Conservation (phyloP, 1,140 invertebrate species). For the Drosophila pseudoobscura region DNA sequence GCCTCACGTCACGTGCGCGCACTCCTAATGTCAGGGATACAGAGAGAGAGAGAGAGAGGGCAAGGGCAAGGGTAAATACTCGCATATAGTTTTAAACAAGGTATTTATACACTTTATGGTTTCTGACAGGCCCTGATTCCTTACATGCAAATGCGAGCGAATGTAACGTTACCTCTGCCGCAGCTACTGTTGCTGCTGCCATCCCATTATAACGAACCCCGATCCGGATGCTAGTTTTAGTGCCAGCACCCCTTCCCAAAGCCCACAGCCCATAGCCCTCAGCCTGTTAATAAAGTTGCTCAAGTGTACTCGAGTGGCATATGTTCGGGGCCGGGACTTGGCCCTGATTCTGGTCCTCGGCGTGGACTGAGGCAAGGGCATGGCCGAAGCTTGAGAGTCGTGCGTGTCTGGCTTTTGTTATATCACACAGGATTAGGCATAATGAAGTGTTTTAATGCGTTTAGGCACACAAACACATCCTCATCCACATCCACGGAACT, state of each 20-base stretch:
- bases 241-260: constrained; percentile 32
- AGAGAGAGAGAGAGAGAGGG: constrained; percentile 15
- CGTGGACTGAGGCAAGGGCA: constrained; percentile 8
- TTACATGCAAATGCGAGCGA: constrained; percentile 58
- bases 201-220: constrained; percentile 63
- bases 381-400: constrained; percentile 40
- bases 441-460: constrained; percentile 82
- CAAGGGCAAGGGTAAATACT: constrained; percentile 30
- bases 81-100: constrained; percentile 56
- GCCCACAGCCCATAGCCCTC: constrained; percentile 7
- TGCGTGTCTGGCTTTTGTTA: constrained; percentile 74
- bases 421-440: constrained; percentile 75
- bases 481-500: constrained; percentile 32
- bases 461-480: constrained; percentile 66
- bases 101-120: constrained; percentile 80
- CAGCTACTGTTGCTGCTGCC: constrained; percentile 4
- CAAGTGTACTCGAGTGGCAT: constrained; percentile 74
- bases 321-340: constrained; percentile 46
- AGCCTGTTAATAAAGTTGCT: constrained; percentile 70
- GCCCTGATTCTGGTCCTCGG: background rate
- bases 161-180: constrained; percentile 5
- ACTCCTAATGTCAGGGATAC: constrained; percentile 67
- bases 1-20: constrained; percentile 67
- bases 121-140: constrained; percentile 74
- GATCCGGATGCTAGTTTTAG: constrained; percentile 48